These are phyloP conservation scores for Allolobophora icterica DNA, from an alignment of 2,888 invertebrate genomes.

Conservation along the genomic window DNA sequence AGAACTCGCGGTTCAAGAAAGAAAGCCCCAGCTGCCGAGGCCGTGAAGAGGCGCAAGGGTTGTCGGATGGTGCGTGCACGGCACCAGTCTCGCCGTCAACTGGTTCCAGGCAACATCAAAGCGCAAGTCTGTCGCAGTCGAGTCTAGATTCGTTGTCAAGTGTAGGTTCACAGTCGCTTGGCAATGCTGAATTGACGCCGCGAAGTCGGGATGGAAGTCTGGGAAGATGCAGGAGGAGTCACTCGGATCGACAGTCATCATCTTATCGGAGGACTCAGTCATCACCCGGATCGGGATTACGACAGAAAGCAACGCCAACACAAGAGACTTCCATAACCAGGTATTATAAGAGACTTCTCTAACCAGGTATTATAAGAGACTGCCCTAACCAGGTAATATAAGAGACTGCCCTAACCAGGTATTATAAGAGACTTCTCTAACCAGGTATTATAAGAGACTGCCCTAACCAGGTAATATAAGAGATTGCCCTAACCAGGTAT, in stretches of 20 bases:
- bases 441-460: too few species aligned
- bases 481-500: too few species aligned
- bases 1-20: slow-evolving; percentile 73
- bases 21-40: slow-evolving; percentile 71
- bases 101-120: not conserved
- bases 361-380: too few species aligned
- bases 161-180: not conserved
- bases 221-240: not conserved
- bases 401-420: not conserved
- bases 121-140: not conserved
- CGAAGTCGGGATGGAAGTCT: not conserved
- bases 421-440: too few species aligned
- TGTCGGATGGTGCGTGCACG: not conserved
- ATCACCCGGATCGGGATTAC: not conserved
- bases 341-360: too few species aligned
- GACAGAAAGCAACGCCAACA: not conserved
- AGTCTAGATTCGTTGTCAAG: slow-evolving; percentile 21
- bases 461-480: too few species aligned
- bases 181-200: not conserved
- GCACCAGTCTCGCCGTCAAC: not conserved
- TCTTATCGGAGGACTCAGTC: not conserved
- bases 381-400: too few species aligned
- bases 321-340: not conserved
- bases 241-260: not conserved
- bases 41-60: not conserved